Percentiles rank a stretch among this genome's conserved stretches.
Evolutionary conservation across 2,797 vertebrate genomes (phyloP).

Genomic region (Falco rusticolus): DNA sequence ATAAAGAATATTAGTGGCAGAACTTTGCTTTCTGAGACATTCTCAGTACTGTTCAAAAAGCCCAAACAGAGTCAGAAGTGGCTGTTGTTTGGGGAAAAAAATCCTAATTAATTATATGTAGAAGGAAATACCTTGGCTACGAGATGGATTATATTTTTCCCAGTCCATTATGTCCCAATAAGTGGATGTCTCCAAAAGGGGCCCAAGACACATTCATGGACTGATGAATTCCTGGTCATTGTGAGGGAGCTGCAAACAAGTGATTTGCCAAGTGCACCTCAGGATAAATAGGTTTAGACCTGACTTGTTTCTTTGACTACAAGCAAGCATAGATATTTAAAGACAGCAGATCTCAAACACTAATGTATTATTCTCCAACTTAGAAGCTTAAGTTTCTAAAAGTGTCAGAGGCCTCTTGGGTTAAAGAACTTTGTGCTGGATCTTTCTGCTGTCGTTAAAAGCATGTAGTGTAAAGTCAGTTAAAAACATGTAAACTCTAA

Average conservation of each 20-base stretch:
- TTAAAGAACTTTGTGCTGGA: not conserved
- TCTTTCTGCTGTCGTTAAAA: not conserved
- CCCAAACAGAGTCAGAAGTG: not conserved
- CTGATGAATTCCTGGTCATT: not conserved
- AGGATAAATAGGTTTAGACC: not conserved
- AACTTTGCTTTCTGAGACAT: not conserved
- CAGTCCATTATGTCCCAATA: not conserved
- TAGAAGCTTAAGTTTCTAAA: slow-evolving; percentile 3
- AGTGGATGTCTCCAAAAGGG: not conserved
- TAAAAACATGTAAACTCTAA: not conserved
- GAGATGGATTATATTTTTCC: not conserved
- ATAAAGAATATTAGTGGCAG: not conserved
- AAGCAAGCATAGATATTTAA: not conserved
- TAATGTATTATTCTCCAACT: not conserved
- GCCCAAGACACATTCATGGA: not conserved
- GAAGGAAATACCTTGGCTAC: not conserved
- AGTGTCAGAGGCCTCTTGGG: not conserved
- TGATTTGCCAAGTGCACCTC: slow-evolving; percentile 35
- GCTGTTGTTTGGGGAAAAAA: not conserved
- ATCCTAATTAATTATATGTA: not conserved
- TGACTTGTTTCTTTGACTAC: not conserved
- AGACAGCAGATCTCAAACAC: not conserved
- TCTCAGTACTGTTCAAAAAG: not conserved
- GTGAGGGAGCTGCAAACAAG: not conserved
- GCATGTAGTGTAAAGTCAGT: not conserved